These are phyloP conservation scores for Dryadula phaetusa DNA, from an alignment of 2,888 invertebrate genomes.

Conservation along the genomic window DNA sequence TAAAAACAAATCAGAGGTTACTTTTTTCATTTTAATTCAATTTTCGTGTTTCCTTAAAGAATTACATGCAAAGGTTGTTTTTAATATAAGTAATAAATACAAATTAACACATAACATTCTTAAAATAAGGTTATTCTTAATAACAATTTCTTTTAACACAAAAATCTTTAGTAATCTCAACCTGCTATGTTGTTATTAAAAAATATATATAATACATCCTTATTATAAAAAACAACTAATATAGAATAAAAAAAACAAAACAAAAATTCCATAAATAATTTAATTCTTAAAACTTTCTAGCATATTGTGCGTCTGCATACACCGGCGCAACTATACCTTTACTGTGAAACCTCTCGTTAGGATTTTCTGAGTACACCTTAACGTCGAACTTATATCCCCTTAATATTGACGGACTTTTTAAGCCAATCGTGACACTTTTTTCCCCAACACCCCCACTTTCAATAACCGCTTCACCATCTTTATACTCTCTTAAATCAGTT, in stretches of 20 bases:
- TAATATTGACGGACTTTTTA: constrained; percentile 69
- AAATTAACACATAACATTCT: too few relatives aligned
- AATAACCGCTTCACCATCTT: constrained; percentile 66
- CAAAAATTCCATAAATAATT: constrained; percentile 28
- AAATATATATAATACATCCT: not conserved
- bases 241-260: constrained; percentile 25
- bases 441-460: constrained; percentile 68
- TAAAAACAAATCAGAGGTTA: not conserved
- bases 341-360: constrained; percentile 53
- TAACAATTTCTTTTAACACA: too few relatives aligned
- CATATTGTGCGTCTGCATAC: constrained; percentile 54
- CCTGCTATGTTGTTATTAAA: too few relatives aligned
- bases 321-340: constrained; percentile 55
- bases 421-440: constrained; percentile 63
- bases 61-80: not conserved
- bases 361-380: constrained; percentile 64
- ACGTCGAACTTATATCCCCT: constrained; percentile 72
- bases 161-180: too few relatives aligned
- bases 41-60: not conserved
- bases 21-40: not conserved
- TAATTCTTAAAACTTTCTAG: constrained; percentile 53
- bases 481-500: constrained; percentile 67
- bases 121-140: too few relatives aligned
- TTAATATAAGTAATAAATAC: too few relatives aligned
- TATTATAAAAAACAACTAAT: too few relatives aligned